phyloP scores from a whole-genome alignment of 2,113 vertebrate species.

The Oncorhynchus gorbuscha region DNA sequence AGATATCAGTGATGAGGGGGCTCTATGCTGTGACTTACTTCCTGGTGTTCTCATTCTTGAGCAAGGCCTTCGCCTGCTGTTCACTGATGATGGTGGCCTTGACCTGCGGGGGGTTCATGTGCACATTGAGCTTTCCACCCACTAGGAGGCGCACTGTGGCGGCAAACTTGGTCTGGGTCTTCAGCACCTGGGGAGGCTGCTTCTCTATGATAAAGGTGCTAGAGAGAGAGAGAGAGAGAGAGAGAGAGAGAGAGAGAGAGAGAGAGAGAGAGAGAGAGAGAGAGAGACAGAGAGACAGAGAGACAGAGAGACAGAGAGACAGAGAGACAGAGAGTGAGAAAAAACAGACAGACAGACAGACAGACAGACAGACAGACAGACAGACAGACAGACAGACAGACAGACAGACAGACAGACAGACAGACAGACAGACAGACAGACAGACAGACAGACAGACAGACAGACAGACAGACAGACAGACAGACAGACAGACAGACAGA shows the following conservation, averaged over 20 bases:
- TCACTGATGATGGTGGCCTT: conserved; percentile 98
- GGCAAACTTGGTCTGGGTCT: conserved; percentile 97
- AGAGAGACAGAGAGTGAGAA: neutral
- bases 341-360: too few species aligned
- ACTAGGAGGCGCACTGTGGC: conserved; percentile 93
- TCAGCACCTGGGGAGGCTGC: conserved; percentile 95
- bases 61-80: conserved; percentile 89
- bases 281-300: neutral
- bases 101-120: conserved; percentile 98
- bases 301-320: neutral
- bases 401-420: neutral
- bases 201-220: conserved; percentile 99
- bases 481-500: neutral
- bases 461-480: neutral
- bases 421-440: neutral
- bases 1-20: neutral
- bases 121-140: conserved; percentile 93
- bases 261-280: neutral
- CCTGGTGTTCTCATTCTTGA: conserved; percentile 88
- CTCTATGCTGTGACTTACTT: conserved; percentile 74
- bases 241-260: too few species aligned
- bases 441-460: neutral
- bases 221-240: conserved; percentile 16
- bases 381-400: too few species aligned
- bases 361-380: too few species aligned